Percentiles rank a stretch among this genome's conserved stretches.
Evolutionary conservation across 1,140 invertebrate genomes (phyloP).

Genomic region (Solenopsis fugax): DNA sequence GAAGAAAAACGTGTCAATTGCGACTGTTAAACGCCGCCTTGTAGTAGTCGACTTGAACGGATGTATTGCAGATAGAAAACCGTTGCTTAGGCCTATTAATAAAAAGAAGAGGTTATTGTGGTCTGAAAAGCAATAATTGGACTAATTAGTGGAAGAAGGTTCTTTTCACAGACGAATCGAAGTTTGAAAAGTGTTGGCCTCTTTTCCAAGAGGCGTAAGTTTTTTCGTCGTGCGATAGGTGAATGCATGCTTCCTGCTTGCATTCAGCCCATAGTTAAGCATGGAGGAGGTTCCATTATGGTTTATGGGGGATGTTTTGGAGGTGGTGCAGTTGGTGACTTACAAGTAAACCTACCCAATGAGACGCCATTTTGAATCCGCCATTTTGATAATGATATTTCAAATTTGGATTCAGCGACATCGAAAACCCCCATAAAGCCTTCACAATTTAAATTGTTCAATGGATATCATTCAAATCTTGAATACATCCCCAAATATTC

Average conservation of each 20-base stretch:
- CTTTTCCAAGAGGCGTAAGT: slow-evolving; percentile 35
- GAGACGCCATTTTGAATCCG: no score
- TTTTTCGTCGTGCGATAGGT: slow-evolving; percentile 59
- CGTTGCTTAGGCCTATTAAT: slow-evolving; percentile 59
- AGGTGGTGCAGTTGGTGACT: no score
- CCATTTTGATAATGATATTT: no score
- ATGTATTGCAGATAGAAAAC: slow-evolving; percentile 64
- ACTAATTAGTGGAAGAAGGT: slow-evolving; percentile 56
- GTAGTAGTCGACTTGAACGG: background rate
- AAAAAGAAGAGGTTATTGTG: slow-evolving; percentile 68
- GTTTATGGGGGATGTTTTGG: no score
- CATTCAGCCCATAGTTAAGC: no score
- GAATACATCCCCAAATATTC: no score
- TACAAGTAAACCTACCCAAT: no score
- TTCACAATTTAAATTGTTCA: no score
- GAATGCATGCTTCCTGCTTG: background rate
- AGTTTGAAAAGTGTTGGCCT: slow-evolving; percentile 76
- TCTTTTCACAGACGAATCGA: slow-evolving; percentile 72
- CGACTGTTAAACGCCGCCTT: slow-evolving; percentile 48
- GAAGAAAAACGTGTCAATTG: slow-evolving; percentile 30
- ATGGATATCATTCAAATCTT: no score
- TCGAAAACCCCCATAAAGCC: no score
- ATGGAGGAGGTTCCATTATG: slow-evolving; percentile 67
- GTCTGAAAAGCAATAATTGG: slow-evolving; percentile 68
- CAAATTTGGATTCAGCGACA: no score